phyloP scores from a whole-genome alignment of 2,888 invertebrate genomes.

The Andrena fulva region DNA sequence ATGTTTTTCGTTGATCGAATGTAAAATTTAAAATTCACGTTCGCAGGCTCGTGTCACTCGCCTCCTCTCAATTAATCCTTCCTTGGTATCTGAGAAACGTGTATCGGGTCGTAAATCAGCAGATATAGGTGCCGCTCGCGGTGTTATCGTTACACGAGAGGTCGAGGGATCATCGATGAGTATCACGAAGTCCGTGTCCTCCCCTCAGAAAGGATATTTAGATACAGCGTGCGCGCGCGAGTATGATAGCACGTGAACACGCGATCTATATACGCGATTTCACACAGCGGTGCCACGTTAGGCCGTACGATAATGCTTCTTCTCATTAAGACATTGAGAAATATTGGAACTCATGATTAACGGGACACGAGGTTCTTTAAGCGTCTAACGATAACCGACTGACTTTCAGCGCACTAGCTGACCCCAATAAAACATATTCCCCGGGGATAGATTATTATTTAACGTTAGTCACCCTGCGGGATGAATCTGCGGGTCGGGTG shows the following conservation, averaged over 20 bases:
- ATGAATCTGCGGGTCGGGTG: slow-evolving; percentile 22
- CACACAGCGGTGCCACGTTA: slow-evolving; percentile 42
- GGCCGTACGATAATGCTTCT: slow-evolving; percentile 62
- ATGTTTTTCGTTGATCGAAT: background rate
- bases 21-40: background rate
- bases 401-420: slow-evolving; percentile 53
- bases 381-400: slow-evolving; percentile 59
- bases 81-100: slow-evolving; percentile 9
- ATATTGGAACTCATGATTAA: slow-evolving; percentile 67
- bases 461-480: slow-evolving; percentile 22
- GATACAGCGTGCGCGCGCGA: slow-evolving; percentile 27
- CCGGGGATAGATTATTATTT: slow-evolving; percentile 47
- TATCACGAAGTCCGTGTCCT: slow-evolving; percentile 55
- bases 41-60: background rate
- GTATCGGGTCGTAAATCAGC: slow-evolving; percentile 36
- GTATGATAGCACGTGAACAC: slow-evolving; percentile 63
- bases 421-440: slow-evolving; percentile 51
- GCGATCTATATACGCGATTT: slow-evolving; percentile 65
- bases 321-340: slow-evolving; percentile 72
- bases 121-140: slow-evolving; percentile 21
- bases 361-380: slow-evolving; percentile 50
- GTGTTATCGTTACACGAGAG: slow-evolving; percentile 58
- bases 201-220: slow-evolving; percentile 54
- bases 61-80: slow-evolving; percentile 32
- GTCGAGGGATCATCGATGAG: slow-evolving; percentile 58